A percentile compares a stretch with the other conserved stretches of the same genome.
phyloP scores from a whole-genome alignment of 2,113 vertebrate species.

The Ciconia boyciana region DNA sequence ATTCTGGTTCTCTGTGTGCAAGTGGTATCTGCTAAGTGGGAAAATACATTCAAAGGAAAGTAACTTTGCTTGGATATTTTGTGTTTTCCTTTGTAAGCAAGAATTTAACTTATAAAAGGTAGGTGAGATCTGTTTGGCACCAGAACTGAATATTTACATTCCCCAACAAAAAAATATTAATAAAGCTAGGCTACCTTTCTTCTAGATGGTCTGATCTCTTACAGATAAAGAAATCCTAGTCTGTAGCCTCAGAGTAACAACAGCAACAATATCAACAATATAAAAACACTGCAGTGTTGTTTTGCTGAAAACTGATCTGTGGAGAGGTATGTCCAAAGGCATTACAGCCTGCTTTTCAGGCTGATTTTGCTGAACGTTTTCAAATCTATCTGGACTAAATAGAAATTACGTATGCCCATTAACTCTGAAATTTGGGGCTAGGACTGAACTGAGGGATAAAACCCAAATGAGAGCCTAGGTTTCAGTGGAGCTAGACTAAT shows the following conservation, averaged over 20 bases:
- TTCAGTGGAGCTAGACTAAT: neutral
- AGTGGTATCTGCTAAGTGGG: neutral
- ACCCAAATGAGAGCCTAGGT: neutral
- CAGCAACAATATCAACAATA: neutral
- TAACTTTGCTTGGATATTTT: neutral
- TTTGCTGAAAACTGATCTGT: neutral
- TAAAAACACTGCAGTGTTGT: neutral
- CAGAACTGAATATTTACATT: neutral
- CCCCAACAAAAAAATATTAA: neutral
- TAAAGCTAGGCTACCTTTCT: neutral
- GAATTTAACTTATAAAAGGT: neutral
- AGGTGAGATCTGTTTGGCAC: neutral
- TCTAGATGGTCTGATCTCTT: neutral
- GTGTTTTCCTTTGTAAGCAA: neutral
- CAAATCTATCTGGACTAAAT: neutral
- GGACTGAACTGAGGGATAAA: neutral
- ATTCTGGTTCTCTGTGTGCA: neutral
- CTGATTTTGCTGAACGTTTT: neutral
- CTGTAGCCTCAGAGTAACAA: neutral
- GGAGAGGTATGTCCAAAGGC: neutral
- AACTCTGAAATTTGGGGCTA: neutral
- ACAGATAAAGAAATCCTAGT: neutral
- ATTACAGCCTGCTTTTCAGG: neutral
- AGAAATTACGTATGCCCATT: neutral
- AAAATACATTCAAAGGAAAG: neutral